Conservation (phyloP, 2,113 vertebrate species). For the Tachycineta bicolor region DNA sequence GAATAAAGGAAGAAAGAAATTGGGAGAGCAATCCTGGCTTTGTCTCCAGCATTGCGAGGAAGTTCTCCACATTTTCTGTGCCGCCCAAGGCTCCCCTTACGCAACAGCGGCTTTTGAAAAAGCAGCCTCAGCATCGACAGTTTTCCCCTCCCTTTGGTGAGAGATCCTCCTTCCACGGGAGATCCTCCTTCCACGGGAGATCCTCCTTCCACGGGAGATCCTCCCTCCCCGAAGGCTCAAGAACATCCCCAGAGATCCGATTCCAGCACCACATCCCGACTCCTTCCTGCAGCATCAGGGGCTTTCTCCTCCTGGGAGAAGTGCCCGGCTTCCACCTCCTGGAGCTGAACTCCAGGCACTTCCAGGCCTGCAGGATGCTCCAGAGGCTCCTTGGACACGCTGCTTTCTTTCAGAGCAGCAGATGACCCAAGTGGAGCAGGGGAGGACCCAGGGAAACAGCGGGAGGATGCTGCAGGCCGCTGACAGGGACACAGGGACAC, state of each 20-base stretch:
- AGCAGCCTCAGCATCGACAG: conserved; percentile 21
- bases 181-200: background rate
- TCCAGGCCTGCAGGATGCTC: background rate
- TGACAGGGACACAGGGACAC: background rate
- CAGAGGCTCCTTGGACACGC: background rate
- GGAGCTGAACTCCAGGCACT: background rate
- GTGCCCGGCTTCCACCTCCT: background rate
- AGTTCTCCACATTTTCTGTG: background rate
- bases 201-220: background rate
- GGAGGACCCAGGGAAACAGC: rapidly evolving
- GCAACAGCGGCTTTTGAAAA: background rate
- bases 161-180: background rate
- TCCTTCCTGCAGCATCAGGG: background rate
- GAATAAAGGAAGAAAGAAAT: background rate
- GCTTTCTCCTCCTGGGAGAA: background rate
- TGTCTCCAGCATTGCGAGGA: background rate
- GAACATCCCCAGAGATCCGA: background rate
- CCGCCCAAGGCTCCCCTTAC: conserved; percentile 29
- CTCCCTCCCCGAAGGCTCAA: background rate
- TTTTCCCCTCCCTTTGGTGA: background rate
- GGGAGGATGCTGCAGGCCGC: background rate
- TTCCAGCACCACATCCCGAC: rapidly evolving
- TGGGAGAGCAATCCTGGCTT: background rate
- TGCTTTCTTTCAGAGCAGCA: background rate
- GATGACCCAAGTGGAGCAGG: background rate